Conservation (phyloP, 2,888 invertebrate genomes). For the Drosophila paramelanica region DNA sequence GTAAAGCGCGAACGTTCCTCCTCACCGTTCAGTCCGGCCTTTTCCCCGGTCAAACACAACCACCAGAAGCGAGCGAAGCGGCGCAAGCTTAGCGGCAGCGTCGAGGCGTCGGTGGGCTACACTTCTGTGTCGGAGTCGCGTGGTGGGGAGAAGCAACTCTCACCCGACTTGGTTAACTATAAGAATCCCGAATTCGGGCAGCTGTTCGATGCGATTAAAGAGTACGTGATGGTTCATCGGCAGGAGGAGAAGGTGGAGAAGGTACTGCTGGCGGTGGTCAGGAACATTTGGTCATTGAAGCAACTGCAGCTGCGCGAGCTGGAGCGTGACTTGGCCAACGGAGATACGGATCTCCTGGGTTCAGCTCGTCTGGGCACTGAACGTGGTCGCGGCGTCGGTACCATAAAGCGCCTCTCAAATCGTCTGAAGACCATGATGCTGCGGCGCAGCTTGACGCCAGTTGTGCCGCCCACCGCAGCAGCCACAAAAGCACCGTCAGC, state of each 20-base stretch:
- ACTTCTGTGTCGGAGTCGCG: neutral
- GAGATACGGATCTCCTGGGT: constrained; percentile 38
- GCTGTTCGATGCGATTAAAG: constrained; percentile 74
- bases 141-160: constrained; percentile 47
- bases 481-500: constrained; percentile 1
- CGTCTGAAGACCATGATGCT: constrained; percentile 72
- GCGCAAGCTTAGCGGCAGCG: constrained; percentile 69
- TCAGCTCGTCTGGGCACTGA: constrained; percentile 33
- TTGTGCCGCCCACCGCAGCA: constrained; percentile 31
- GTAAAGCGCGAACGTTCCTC: constrained; percentile 81
- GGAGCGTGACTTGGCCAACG: constrained; percentile 54
- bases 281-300: constrained; percentile 81
- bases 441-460: constrained; percentile 67
- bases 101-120: constrained; percentile 34
- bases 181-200: constrained; percentile 74
- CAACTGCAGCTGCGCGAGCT: constrained; percentile 67
- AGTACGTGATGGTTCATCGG: constrained; percentile 74
- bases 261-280: constrained; percentile 71
- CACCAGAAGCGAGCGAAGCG: constrained; percentile 68
- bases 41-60: constrained; percentile 75
- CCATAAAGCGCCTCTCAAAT: constrained; percentile 79
- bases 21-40: constrained; percentile 82
- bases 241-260: constrained; percentile 72
- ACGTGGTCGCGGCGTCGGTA: constrained; percentile 39
- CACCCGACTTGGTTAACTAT: constrained; percentile 37